Conservation (phyloP, 2,113 vertebrate genomes). For the Monopterus albus region DNA sequence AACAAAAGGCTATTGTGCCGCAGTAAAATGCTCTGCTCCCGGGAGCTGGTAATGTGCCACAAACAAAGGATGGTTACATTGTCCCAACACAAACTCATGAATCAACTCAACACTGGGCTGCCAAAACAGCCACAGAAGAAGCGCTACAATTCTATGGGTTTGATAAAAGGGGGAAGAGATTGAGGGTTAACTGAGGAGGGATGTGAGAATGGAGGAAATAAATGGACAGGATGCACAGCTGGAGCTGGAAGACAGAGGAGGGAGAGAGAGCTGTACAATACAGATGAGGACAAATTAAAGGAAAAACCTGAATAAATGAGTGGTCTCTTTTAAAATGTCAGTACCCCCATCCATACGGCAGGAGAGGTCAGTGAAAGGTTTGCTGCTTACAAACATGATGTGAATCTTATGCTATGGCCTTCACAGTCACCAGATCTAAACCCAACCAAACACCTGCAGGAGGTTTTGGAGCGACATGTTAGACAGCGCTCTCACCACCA, state of each 20-base stretch:
- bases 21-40: slow-evolving; percentile 67
- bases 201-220: slow-evolving; percentile 36
- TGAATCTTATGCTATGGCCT: too few relatives aligned
- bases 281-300: too few relatives aligned
- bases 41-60: slow-evolving; percentile 73
- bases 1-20: slow-evolving; percentile 77
- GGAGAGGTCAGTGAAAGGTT: too few relatives aligned
- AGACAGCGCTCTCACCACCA: too few relatives aligned
- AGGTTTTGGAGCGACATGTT: too few relatives aligned
- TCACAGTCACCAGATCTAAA: too few relatives aligned
- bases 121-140: slow-evolving; percentile 59
- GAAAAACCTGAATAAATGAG: too few relatives aligned
- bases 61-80: slow-evolving; percentile 75
- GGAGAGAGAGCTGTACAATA: too few relatives aligned
- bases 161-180: slow-evolving; percentile 25
- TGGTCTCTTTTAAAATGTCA: too few relatives aligned
- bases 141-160: slow-evolving; percentile 15
- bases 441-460: too few relatives aligned
- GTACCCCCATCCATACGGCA: too few relatives aligned
- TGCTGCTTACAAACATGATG: too few relatives aligned
- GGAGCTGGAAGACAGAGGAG: slow-evolving; percentile 30
- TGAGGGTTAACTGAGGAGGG: slow-evolving; percentile 39
- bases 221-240: slow-evolving; percentile 50
- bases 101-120: slow-evolving; percentile 55
- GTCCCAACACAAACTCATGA: slow-evolving; percentile 67